Evolutionary conservation across 2,113 vertebrate genomes (phyloP).

Genomic region (Leucoraja erinaceus): DNA sequence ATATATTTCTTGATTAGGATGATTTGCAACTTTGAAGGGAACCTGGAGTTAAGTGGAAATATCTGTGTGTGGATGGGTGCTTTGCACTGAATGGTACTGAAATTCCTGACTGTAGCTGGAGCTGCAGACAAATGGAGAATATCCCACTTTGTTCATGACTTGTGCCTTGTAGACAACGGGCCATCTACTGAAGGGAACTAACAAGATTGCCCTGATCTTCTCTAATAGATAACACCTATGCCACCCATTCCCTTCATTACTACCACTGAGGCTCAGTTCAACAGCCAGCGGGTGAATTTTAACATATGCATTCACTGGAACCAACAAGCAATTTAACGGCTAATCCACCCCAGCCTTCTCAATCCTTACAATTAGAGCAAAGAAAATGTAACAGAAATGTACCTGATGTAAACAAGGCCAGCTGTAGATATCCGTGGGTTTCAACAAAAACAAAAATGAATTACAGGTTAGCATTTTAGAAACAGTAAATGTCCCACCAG

Average conservation of each 20-base stretch:
- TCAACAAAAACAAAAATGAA: conserved; percentile 42
- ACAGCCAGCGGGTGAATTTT: not conserved
- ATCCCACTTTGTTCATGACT: no score
- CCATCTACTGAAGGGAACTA: no score
- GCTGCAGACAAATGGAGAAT: no score
- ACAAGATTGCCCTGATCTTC: no score
- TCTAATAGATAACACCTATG: no score
- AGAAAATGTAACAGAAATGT: conserved; percentile 59
- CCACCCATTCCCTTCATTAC: not conserved
- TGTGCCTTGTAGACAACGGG: no score
- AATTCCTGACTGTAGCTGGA: no score
- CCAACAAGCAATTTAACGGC: not conserved
- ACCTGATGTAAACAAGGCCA: conserved; percentile 99
- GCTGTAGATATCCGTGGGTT: conserved; percentile 60
- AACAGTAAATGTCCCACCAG: not conserved
- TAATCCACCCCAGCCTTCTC: not conserved
- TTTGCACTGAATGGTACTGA: no score
- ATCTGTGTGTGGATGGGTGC: no score
- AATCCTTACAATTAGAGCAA: conserved; percentile 49
- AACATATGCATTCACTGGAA: not conserved
- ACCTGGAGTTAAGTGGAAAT: no score
- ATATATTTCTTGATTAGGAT: no score
- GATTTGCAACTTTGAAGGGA: no score
- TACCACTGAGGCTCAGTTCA: not conserved
- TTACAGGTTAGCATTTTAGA: conserved; percentile 26